Evolutionary conservation across 1,140 invertebrate genomes (phyloP).

Genomic region (Cryptotermes secundus): DNA sequence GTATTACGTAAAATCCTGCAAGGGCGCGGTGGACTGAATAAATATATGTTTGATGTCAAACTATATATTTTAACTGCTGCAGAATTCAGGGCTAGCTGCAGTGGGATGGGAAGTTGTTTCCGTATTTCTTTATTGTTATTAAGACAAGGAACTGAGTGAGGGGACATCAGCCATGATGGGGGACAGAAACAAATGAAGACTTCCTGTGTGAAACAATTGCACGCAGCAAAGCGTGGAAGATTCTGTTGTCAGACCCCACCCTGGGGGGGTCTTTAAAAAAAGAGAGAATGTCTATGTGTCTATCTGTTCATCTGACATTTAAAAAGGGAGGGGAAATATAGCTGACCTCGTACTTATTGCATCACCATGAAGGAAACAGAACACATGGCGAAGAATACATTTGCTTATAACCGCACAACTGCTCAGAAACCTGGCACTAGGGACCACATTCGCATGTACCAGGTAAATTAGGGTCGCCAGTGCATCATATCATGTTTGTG

Average conservation of each 20-base stretch:
- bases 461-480: too few species aligned
- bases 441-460: too few species aligned
- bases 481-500: too few species aligned
- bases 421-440: too few species aligned
- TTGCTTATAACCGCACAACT: too few species aligned
- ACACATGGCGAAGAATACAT: neutral
- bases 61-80: neutral
- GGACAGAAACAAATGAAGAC: conserved; percentile 14
- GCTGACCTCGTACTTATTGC: neutral
- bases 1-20: neutral
- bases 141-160: conserved; percentile 2
- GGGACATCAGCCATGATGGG: neutral
- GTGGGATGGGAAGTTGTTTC: neutral
- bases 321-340: neutral
- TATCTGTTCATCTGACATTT: conserved; percentile 13
- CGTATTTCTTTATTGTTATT: neutral
- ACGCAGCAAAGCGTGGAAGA: conserved; percentile 4
- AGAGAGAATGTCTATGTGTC: neutral
- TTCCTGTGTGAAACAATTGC: conserved; percentile 15
- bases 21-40: neutral
- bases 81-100: too few species aligned
- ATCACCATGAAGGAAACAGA: neutral
- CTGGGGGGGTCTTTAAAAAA: neutral
- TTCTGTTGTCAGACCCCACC: conserved; percentile 5
- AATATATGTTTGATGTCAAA: neutral